Evolutionary conservation across 2,888 invertebrate genomes (phyloP), one percentile per base, ranked within the genome.

Genomic region (Azorinus chamasolen): DNA sequence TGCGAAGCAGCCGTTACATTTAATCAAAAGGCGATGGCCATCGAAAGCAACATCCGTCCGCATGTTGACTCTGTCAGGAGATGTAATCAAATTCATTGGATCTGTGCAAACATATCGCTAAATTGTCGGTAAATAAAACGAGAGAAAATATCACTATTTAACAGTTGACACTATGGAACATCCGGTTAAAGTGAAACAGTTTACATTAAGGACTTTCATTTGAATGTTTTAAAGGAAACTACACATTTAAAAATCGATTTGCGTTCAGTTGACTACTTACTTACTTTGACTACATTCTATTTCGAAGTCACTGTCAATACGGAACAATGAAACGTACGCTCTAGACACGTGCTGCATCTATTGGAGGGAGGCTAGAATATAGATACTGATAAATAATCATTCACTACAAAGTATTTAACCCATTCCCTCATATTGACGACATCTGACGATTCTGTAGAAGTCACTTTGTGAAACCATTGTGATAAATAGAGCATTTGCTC

Each of bases 1-100:
- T 50, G 24, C 50, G 20, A 50, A 50, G 32, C 50, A 50, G 50
- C 50, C 50, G 50, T 50, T 50, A 50, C 50, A 22, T 50, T 22
- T 22, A 50, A 22, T 50, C 18, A 50, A 50, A 50, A 24, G 50
- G 22, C 18, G 10, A 50, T 24, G 24, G 20, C 14, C 10, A 50
- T 3, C n/a, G 20, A 2, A 50, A 22, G 50, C 50, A 50, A 12
- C 50, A 50, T 50, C 50, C 50, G 50, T 50, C 24, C 24, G 4
- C 14, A 50, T 22, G 18, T 50, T 18, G 24, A 18, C 24, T 16
- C n/a, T 24, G 20, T 50, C 24, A 20, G 18, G 24, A 50, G 24
- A 24, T 18, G 20, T 18, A 20, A 50, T 50, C 50, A 20, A 50
- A 50, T 50, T 24, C 24, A 20, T 50, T 20, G 50, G 10, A 50